phyloP scores from a whole-genome alignment of 2,797 vertebrate genomes.

The Ciconia nigra region DNA sequence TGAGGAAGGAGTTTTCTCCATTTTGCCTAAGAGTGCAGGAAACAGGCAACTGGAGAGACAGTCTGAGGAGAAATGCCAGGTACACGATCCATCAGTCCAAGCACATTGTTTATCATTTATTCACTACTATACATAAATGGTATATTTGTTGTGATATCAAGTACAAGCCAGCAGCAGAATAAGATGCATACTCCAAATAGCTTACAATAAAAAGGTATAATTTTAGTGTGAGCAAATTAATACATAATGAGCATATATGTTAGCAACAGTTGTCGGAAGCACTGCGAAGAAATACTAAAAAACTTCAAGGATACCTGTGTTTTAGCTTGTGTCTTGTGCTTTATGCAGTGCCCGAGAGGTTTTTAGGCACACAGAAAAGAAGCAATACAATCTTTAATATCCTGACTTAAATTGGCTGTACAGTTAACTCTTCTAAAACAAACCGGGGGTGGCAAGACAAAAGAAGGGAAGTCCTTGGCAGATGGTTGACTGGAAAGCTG shows the following conservation, averaged over 20 bases:
- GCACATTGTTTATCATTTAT: not conserved
- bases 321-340: not conserved
- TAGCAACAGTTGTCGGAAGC: not conserved
- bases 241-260: fast-evolving
- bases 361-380: not conserved
- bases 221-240: not conserved
- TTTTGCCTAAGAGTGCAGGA: not conserved
- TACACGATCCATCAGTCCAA: fast-evolving
- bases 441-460: not conserved
- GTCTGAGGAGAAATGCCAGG: not conserved
- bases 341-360: not conserved
- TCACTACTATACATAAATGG: fast-evolving
- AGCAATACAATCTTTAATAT: not conserved
- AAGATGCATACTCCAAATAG: not conserved
- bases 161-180: not conserved
- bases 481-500: not conserved
- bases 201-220: not conserved
- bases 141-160: fast-evolving
- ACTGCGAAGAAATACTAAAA: not conserved
- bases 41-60: fast-evolving
- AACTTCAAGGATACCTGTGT: too few relatives aligned
- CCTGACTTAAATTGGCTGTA: not conserved
- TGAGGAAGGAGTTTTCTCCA: not conserved
- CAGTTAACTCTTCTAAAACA: not conserved
- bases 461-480: not conserved